phyloP scores from a whole-genome alignment of 2,113 vertebrate genomes.

The Thymallus thymallus region DNA sequence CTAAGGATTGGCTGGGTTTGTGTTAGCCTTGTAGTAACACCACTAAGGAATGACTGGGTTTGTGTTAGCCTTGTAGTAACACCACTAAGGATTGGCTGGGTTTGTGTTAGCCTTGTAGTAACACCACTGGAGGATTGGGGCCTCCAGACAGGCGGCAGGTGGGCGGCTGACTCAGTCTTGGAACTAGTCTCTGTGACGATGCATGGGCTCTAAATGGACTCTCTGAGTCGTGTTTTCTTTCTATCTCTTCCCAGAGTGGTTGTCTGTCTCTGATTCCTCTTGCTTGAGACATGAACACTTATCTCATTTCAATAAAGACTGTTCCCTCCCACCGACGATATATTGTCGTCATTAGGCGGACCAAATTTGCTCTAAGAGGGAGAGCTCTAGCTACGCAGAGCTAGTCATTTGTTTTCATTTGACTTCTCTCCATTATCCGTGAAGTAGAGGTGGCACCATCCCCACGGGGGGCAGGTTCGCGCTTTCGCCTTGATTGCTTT shows the following conservation, averaged over 20 bases:
- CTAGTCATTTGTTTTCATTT: slow-evolving; percentile 65
- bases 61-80: not conserved
- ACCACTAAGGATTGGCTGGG: not conserved
- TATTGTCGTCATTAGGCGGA: slow-evolving; percentile 55
- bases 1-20: not conserved
- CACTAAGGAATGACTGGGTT: no score
- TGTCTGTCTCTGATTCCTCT: slow-evolving; percentile 35
- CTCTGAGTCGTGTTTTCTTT: slow-evolving; percentile 29
- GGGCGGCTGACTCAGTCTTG: slow-evolving; percentile 29
- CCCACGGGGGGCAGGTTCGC: slow-evolving; percentile 43
- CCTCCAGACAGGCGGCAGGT: not conserved
- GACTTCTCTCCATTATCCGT: slow-evolving; percentile 55
- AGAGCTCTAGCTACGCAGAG: slow-evolving; percentile 28
- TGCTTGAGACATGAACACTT: slow-evolving; percentile 28
- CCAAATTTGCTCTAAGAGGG: slow-evolving; percentile 44
- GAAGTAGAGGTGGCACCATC: slow-evolving; percentile 53
- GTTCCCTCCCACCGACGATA: slow-evolving; percentile 27
- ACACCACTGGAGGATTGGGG: not conserved
- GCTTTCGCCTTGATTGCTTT: slow-evolving; percentile 65
- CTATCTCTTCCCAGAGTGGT: not conserved
- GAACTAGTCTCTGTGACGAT: slow-evolving; percentile 7
- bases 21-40: not conserved
- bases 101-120: slow-evolving; percentile 13
- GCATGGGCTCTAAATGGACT: slow-evolving; percentile 34
- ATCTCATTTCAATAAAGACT: slow-evolving; percentile 50